Base-by-base conservation (phyloP, 2,888 invertebrate species). In the Ennomos fuscantarius region DNA sequence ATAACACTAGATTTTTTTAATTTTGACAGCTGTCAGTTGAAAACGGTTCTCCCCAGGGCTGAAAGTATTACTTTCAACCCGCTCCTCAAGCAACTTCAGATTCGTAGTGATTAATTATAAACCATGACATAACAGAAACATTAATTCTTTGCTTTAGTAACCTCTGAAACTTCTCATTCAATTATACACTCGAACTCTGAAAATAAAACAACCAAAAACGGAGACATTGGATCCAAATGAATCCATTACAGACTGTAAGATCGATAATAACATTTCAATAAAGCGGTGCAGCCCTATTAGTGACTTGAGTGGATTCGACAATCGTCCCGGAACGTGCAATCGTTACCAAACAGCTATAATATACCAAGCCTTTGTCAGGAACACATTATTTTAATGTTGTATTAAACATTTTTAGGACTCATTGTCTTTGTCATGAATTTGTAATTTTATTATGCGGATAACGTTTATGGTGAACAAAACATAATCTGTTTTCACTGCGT, bases 261-360 rank as follows among this genome's bases (percentile, higher is more conserved):
- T 46, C 45, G 45, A 46, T 36, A 43, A 1, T 31, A 41, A 10
- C 37, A 39, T 24, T 48, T 43, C 41, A 48, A 34, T 40, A 44
- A 31, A 10, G 9, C 44, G 24, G 24, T 24, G 15, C 56, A 51
- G 15, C 56, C 15, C 56, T 57, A 57, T 46, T 51, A 57, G 46
- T 53, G 52, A 33, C 46, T 46, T 10, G 47, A 57, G 62, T 66
- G 65, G 71, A 72, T 76, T 73, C 71, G 75, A 76, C 71, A 76
- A 76, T 78, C 72, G 72, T 64, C 64, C 63, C 53, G 55, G 65
- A 68, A 74, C 75, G 78, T 74, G 73, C 62, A 58, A 56, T 65
- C 65, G 64, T 63, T 67, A 66, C 66, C 57, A 65, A 61, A 64
- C 63, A 65, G 66, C 48, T 34, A 41, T 24, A 24, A 24, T 24